phyloP scores from a whole-genome alignment of 2,888 invertebrate genomes.

The Ormyrus nitidulus region DNA sequence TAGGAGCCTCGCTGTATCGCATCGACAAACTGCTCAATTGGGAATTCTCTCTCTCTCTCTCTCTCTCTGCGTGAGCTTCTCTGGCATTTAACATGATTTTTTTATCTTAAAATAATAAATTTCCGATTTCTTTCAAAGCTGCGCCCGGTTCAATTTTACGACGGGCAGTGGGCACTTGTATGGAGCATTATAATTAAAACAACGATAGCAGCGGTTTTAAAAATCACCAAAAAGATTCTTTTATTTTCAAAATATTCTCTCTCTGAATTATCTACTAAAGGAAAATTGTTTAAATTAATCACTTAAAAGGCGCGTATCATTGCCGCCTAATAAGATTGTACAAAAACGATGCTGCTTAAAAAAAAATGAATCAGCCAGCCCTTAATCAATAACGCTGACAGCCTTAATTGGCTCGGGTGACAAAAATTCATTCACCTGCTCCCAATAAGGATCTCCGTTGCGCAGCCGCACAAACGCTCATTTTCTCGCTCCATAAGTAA shows the following conservation, averaged over 20 bases:
- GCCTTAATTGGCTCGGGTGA: slow-evolving; percentile 7
- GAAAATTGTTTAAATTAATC: too few species aligned
- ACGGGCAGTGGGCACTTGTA: neutral
- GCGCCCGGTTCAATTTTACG: slow-evolving; percentile 17
- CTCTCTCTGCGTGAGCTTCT: neutral
- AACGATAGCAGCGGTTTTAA: too few species aligned
- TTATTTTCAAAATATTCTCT: too few species aligned
- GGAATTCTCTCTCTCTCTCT: slow-evolving; percentile 40
- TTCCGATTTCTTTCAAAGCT: slow-evolving; percentile 22
- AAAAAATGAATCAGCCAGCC: too few species aligned
- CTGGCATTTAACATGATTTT: slow-evolving; percentile 18
- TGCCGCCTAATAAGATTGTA: too few species aligned
- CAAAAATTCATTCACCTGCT: slow-evolving; percentile 40
- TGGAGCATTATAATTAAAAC: too few species aligned
- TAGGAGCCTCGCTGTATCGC: slow-evolving; percentile 27
- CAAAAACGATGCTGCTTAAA: too few species aligned
- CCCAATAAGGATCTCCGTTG: slow-evolving; percentile 42
- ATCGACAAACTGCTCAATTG: slow-evolving; percentile 55
- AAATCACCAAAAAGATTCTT: too few species aligned
- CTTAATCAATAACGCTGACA: slow-evolving; percentile 42
- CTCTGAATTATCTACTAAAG: too few species aligned
- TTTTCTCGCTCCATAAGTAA: slow-evolving; percentile 12
- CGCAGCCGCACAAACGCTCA: slow-evolving; percentile 35
- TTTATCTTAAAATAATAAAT: slow-evolving; percentile 47
- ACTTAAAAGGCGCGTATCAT: too few species aligned